phyloP scores from a whole-genome alignment of 2,888 invertebrate species.

The Torymus auratus region DNA sequence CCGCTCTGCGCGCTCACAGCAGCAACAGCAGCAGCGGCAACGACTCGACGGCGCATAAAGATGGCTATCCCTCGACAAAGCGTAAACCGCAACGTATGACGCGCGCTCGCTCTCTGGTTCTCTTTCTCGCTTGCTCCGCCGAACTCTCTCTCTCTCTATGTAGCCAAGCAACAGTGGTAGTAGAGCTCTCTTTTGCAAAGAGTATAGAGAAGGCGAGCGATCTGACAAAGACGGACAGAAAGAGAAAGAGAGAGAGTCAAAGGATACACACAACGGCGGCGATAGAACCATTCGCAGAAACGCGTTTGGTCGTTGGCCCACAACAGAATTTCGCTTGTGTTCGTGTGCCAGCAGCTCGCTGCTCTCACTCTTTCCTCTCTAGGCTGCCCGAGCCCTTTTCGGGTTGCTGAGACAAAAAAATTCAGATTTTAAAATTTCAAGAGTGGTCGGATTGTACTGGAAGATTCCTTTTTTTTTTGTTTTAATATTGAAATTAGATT shows the following conservation, averaged over 20 bases:
- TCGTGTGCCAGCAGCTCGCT: neutral
- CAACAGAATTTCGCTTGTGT: neutral
- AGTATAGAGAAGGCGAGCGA: neutral
- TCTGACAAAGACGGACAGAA: conserved; percentile 18
- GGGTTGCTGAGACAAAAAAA: no score
- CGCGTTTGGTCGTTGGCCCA: neutral
- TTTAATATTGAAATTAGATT: no score
- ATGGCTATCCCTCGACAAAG: conserved; percentile 62
- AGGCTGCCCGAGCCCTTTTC: no score
- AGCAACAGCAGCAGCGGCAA: conserved; percentile 7
- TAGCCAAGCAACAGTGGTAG: no score
- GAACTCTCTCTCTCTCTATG: no score
- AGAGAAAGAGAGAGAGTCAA: no score
- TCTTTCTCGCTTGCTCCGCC: neutral
- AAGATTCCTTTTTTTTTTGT: no score
- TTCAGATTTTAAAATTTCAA: no score
- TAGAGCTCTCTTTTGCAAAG: conserved; percentile 1
- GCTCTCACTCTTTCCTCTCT: no score
- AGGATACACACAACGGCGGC: neutral
- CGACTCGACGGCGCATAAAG: conserved; percentile 62
- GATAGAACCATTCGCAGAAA: neutral
- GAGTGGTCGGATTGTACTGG: no score
- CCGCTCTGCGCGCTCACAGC: conserved; percentile 26
- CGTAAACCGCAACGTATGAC: conserved; percentile 61
- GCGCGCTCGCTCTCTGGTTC: neutral